These are phyloP conservation scores for Orientallactaga sibirica DNA, from an alignment of 2,797 vertebrate genomes.

Conservation along the genomic window DNA sequence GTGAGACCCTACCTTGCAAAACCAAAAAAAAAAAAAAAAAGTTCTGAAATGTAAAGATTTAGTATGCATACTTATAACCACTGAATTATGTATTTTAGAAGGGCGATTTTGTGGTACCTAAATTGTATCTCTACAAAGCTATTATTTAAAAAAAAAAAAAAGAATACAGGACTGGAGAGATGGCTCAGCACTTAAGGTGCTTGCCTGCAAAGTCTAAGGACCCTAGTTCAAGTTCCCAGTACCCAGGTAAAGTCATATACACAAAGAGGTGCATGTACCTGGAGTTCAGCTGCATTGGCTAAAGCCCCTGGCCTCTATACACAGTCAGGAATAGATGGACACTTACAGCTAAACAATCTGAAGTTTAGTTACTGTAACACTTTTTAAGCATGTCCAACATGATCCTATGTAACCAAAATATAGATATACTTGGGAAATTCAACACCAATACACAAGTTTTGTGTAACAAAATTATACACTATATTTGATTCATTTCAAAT, in stretches of 20 bases:
- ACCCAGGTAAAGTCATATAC: no score
- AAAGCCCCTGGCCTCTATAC: background rate
- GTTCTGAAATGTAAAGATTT: constrained; percentile 27
- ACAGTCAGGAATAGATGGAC: background rate
- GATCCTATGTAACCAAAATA: background rate
- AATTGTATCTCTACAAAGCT: constrained; percentile 18
- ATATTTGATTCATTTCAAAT: background rate
- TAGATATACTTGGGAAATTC: background rate
- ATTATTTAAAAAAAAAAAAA: background rate
- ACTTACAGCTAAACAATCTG: background rate
- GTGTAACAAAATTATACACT: background rate
- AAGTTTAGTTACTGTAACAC: background rate
- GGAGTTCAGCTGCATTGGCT: no score
- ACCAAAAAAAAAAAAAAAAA: no score
- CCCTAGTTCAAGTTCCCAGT: no score
- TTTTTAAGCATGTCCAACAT: background rate
- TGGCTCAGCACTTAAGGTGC: no score
- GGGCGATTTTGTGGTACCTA: background rate
- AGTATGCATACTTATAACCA: background rate
- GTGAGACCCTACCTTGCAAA: no score
- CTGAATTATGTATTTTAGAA: background rate
- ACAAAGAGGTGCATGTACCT: no score
- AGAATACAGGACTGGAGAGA: background rate
- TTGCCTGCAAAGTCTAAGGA: no score
- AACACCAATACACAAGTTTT: background rate